These are phyloP conservation scores for Danionella cerebrum DNA, from an alignment of 2,113 vertebrate species.

Conservation along the genomic window DNA sequence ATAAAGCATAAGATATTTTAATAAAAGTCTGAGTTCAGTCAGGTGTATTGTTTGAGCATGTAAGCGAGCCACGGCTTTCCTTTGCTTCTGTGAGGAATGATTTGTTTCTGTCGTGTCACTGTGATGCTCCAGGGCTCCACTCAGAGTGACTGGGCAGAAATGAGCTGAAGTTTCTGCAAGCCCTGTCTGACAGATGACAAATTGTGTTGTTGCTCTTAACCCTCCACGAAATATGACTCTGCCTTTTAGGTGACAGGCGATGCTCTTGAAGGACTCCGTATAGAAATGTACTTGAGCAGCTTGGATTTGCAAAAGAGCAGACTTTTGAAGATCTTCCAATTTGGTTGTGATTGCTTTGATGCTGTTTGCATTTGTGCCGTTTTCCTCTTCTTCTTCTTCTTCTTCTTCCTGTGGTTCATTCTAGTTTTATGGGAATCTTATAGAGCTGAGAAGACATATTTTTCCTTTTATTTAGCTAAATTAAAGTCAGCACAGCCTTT, in stretches of 20 bases:
- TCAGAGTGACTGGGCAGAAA: neutral
- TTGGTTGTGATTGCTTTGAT: neutral
- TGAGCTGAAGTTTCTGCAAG: conserved; percentile 2
- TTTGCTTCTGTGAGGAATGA: neutral
- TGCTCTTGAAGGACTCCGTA: neutral
- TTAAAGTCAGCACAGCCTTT: too few relatives aligned
- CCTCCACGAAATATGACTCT: conserved; percentile 12
- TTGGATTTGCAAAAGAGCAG: neutral
- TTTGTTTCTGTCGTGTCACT: neutral
- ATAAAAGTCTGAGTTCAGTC: too few relatives aligned
- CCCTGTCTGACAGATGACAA: conserved; percentile 21
- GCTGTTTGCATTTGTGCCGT: neutral
- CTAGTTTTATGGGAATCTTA: too few relatives aligned
- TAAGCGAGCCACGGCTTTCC: neutral
- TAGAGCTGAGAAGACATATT: too few relatives aligned
- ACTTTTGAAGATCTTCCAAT: neutral
- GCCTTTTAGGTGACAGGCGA: conserved; percentile 21
- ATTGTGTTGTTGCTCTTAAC: conserved; percentile 15
- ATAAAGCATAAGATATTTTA: too few relatives aligned
- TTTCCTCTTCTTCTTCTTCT: too few relatives aligned
- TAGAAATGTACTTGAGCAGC: conserved; percentile 9
- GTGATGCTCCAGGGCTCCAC: neutral
- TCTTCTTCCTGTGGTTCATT: too few relatives aligned
- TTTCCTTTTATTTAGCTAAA: too few relatives aligned
- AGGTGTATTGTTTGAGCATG: too few relatives aligned